Base-by-base conservation (phyloP, 2,888 invertebrate species). In the Limenitis arthemis region DNA sequence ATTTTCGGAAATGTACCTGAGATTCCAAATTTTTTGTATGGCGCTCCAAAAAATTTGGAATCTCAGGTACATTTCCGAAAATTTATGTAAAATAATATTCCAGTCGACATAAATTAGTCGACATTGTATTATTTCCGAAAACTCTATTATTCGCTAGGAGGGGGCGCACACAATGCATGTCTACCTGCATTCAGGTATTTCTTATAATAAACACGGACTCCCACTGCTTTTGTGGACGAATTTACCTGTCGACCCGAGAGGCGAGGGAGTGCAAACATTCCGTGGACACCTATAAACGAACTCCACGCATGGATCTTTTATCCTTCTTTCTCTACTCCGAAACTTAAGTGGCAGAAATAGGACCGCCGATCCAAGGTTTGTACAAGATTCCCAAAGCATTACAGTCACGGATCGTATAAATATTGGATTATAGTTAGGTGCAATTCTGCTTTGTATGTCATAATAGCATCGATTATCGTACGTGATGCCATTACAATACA, bases 371-470 rank as follows among this genome's bases (percentile, higher is more conserved):
- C 32, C 11, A 41, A 56, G 56, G 61, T 62, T 58, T 60, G 59
- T 61, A 59, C 57, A 57, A 59, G 60, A 56, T 60, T 61, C 61
- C 59, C 54, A 62, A 61, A 70, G 70, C 68, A 71, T 71, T 66
- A 69, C 73, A 77, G 77, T 78, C 79, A 79, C 76, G 73, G 70
- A 74, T 72, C 77, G 71, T 77, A 84, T 84, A 82, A 82, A 84
- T 83, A 85, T 85, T 85, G 85, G 85, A 84, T 85, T 85, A 85
- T 81, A 79, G 69, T 84, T 77, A 81, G 81, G 80, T 77, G 82
- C 80, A 81, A 82, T 84, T 81, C 81, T 75, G 66, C 67, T 72
- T 70, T 74, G 79, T 79, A 80, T 84, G 85, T 85, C 84, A 85
- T 85, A 86, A 86, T 85, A 79, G 75, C 79, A 60, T 69, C 77